Evolutionary conservation across 2,888 invertebrate genomes (phyloP), one percentile per base, ranked within the genome.

Genomic region (Drosophila glabriapex): DNA sequence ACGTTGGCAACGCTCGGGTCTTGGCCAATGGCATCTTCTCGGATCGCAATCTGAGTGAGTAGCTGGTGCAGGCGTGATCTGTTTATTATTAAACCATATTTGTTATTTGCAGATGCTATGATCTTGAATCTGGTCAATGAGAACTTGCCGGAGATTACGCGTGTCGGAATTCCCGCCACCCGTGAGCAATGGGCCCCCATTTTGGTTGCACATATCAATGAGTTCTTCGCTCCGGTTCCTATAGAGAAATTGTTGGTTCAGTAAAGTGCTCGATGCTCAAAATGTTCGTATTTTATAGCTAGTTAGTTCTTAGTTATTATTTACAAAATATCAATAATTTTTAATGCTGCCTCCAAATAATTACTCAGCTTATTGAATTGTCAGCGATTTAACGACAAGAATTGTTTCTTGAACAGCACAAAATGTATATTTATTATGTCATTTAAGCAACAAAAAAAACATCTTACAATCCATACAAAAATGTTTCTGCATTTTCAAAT

Each of bases 91-190:
- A 29, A 63, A 0, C 2, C 14, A 19, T 56, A 4, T 16, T 4
- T 16, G 9, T 1, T 3, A 0, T 4, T 54, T 63, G 1, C 49
- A 93, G 93, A 93, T 82, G 77, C 91, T 46, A 91, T 93, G 92
- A 93, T 93, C 39, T 68, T 93, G 50, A 93, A 93, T 79, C 94
- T 95, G 84, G 93, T 94, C 1, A 95, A 95, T 85, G 94, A 95
- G 80, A 95, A 95, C 87, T 94, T 95, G 94, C 94, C 94, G 52
- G 89, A 94, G 49, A 91, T 95, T 37, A 95, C 94, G 76, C 93
- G 93, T 35, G 93, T 94, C 31, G 93, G 95, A 83, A 88, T 95
- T 73, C 95, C 95, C 1, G 93, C 93, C 31, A 93, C 93, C 25
- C 92, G 92, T 6, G 91, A 91, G 22, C 91, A 92, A 67, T 93